phyloP scores from a whole-genome alignment of 2,113 vertebrate genomes.

The Glaucomys volans region DNA sequence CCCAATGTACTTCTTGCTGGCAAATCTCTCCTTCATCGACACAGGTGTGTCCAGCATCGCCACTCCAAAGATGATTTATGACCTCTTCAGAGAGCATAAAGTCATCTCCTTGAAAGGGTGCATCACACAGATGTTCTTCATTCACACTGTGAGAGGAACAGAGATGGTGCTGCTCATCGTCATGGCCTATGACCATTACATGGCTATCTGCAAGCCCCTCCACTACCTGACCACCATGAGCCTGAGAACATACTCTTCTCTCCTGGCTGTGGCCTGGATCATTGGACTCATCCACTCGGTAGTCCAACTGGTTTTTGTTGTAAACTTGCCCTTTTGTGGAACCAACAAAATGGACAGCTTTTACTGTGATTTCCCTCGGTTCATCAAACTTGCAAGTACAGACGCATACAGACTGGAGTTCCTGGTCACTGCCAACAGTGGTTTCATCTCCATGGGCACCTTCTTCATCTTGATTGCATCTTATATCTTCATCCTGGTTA shows the following conservation, averaged over 20 bases:
- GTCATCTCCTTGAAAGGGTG: slow-evolving; percentile 71
- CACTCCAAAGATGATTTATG: slow-evolving; percentile 74
- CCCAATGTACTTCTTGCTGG: slow-evolving; percentile 74
- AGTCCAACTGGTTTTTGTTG: slow-evolving; percentile 70
- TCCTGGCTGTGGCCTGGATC: slow-evolving; percentile 56
- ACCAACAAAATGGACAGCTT: slow-evolving; percentile 72
- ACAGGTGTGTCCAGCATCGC: slow-evolving; percentile 72
- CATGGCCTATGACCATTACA: slow-evolving; percentile 67
- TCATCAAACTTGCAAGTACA: slow-evolving; percentile 68
- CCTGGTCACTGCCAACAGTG: slow-evolving; percentile 72
- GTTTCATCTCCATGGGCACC: slow-evolving; percentile 68
- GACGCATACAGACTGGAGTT: slow-evolving; percentile 60
- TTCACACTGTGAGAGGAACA: slow-evolving; percentile 66
- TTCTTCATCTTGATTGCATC: slow-evolving; percentile 64
- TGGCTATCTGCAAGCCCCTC: slow-evolving; percentile 69
- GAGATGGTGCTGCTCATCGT: slow-evolving; percentile 72
- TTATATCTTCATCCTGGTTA: slow-evolving; percentile 64
- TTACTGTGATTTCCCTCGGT: slow-evolving; percentile 73
- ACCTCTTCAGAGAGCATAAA: slow-evolving; percentile 70
- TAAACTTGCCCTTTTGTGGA: slow-evolving; percentile 75
- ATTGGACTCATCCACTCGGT: slow-evolving; percentile 65
- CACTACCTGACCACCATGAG: slow-evolving; percentile 66
- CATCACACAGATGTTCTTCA: slow-evolving; percentile 73
- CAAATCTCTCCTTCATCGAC: slow-evolving; percentile 74
- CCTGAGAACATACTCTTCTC: slow-evolving; percentile 29